A percentile compares a stretch with the other conserved stretches of the same genome.
Conservation (phyloP, 1,140 invertebrate genomes). For the Tribolium castaneum region DNA sequence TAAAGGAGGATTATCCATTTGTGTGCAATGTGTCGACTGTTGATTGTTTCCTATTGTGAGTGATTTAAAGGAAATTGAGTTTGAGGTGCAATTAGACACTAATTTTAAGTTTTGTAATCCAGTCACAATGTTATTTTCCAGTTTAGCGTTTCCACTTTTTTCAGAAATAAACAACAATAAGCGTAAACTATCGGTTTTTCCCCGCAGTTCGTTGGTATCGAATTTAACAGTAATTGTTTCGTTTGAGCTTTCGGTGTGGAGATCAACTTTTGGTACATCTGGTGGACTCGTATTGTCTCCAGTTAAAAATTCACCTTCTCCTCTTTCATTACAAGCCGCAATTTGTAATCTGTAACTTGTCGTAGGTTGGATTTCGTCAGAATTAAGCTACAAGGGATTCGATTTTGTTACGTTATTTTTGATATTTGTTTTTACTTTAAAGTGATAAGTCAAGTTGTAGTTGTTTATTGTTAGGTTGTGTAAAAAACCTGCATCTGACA, state of each 20-base stretch:
- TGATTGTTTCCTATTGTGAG: not conserved
- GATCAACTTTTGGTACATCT: not conserved
- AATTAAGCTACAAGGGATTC: not conserved
- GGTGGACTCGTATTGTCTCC: not conserved
- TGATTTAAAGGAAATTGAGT: not conserved
- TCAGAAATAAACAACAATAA: not conserved
- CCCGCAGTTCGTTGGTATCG: not conserved
- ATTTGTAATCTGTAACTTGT: not conserved
- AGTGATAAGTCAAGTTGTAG: not conserved
- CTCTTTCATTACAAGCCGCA: not conserved
- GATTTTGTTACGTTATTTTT: not conserved
- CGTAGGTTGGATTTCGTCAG: not conserved
- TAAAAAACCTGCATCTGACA: not conserved
- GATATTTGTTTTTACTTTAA: not conserved
- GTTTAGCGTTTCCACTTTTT: not conserved
- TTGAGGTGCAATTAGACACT: not conserved
- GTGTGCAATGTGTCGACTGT: not conserved
- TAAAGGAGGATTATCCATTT: not conserved
- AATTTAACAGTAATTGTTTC: not conserved
- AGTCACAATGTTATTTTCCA: not conserved
- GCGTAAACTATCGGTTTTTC: not conserved
- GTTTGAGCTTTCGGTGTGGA: not conserved
- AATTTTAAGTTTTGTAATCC: not conserved
- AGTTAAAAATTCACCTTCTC: not conserved
- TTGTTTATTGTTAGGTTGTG: not conserved